A percentile compares a stretch with the other conserved stretches of the same genome.
Evolutionary conservation across 2,888 invertebrate species (phyloP).

Genomic region (Mamestra brassicae): DNA sequence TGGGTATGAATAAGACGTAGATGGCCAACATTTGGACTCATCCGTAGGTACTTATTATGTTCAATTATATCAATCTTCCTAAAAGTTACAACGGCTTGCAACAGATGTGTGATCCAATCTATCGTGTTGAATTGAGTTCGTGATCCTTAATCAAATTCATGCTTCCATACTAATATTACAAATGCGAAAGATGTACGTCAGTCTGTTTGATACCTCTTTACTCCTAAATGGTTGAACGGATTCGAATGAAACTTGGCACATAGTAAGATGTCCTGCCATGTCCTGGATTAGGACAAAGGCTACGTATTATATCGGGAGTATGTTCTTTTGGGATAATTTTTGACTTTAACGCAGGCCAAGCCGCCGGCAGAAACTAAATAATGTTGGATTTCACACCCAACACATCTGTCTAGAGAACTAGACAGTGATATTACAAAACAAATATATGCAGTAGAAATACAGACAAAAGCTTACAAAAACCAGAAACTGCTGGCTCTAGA

Average conservation of each 20-base stretch:
- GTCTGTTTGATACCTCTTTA: too few relatives aligned
- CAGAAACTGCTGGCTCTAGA: neutral
- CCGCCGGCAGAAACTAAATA: too few relatives aligned
- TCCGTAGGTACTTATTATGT: neutral
- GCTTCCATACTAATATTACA: too few relatives aligned
- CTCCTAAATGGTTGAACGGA: too few relatives aligned
- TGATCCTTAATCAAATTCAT: neutral
- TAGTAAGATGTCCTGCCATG: too few relatives aligned
- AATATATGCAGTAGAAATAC: neutral
- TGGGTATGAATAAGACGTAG: constrained; percentile 27
- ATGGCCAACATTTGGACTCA: neutral
- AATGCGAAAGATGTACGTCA: too few relatives aligned
- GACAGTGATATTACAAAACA: neutral
- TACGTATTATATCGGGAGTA: too few relatives aligned
- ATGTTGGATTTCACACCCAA: neutral
- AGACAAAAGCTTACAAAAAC: neutral
- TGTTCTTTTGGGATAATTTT: too few relatives aligned
- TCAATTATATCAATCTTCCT: neutral
- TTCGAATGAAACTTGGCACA: too few relatives aligned
- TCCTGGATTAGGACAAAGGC: too few relatives aligned
- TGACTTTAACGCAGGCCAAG: neutral
- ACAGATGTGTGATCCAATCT: neutral
- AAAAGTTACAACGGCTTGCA: neutral
- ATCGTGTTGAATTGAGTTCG: neutral
- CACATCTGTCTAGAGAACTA: neutral